phyloP scores from a whole-genome alignment of 1,140 invertebrate species.

The Oryzaephilus surinamensis region DNA sequence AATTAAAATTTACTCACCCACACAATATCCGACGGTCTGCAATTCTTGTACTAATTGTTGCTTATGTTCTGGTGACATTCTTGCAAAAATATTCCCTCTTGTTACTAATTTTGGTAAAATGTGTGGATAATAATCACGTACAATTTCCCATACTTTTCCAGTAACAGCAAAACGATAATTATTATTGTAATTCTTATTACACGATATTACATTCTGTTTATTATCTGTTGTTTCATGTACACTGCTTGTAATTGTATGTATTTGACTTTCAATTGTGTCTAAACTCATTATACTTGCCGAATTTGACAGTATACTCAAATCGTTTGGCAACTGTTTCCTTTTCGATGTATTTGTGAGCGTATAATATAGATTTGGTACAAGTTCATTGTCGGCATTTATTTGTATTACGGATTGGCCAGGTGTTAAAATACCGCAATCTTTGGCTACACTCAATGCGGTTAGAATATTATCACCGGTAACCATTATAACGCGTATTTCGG shows the following conservation, averaged over 20 bases:
- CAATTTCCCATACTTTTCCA: slow-evolving; percentile 64
- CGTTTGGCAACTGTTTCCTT: slow-evolving; percentile 19
- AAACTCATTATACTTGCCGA: slow-evolving; percentile 48
- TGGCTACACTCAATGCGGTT: slow-evolving; percentile 91
- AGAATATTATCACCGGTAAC: slow-evolving; percentile 96
- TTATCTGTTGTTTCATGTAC: slow-evolving; percentile 1
- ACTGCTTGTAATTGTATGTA: slow-evolving; percentile 20
- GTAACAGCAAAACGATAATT: slow-evolving; percentile 65
- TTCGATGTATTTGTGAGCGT: slow-evolving; percentile 29
- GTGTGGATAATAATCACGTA: slow-evolving; percentile 66
- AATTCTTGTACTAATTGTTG: slow-evolving; percentile 84
- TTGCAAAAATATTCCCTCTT: slow-evolving; percentile 82
- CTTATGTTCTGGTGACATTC: slow-evolving; percentile 97
- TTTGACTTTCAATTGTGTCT: slow-evolving; percentile 44
- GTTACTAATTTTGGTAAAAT: slow-evolving; percentile 62
- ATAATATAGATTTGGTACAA: slow-evolving; percentile 29
- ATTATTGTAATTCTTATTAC: slow-evolving; percentile 9
- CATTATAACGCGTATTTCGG: slow-evolving; percentile 88
- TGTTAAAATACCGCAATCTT: slow-evolving; percentile 87
- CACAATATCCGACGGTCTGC: slow-evolving; percentile 71
- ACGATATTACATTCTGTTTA: not conserved
- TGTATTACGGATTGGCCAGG: slow-evolving; percentile 59
- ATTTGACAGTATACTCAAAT: slow-evolving; percentile 28
- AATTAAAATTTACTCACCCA: slow-evolving; percentile 45
- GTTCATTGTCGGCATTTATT: slow-evolving; percentile 23